Percentiles rank a stretch among this genome's conserved stretches.
Evolutionary conservation across 1,140 invertebrate species (phyloP).

Genomic region (Stenopsyche tienmushanensis): DNA sequence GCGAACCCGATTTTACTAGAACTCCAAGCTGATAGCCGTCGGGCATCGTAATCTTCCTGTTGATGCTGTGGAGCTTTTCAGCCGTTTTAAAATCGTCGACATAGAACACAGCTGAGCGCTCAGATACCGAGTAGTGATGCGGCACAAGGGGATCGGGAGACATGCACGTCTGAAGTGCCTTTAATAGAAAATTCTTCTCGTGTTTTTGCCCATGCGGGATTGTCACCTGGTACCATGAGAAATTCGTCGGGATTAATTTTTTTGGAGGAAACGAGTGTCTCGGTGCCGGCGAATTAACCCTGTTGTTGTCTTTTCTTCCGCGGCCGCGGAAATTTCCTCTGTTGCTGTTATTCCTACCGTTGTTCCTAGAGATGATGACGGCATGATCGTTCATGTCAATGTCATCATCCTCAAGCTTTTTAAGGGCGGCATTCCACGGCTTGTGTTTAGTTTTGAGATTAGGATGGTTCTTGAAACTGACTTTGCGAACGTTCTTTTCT

Average conservation of each 20-base stretch:
- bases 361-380: constrained; percentile 18
- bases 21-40: constrained; percentile 70
- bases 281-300: constrained; percentile 52
- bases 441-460: constrained; percentile 49
- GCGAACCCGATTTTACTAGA: constrained; percentile 62
- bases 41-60: constrained; percentile 63
- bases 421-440: constrained; percentile 48
- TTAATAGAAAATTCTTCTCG: constrained; percentile 66
- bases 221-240: constrained; percentile 63
- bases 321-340: constrained; percentile 46
- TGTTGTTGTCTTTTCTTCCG: constrained; percentile 42
- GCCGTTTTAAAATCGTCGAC: constrained; percentile 70
- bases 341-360: constrained; percentile 40
- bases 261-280: constrained; percentile 43
- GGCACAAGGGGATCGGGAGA: constrained; percentile 67
- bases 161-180: constrained; percentile 60
- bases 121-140: constrained; percentile 58
- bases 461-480: constrained; percentile 58
- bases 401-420: constrained; percentile 58
- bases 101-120: constrained; percentile 64
- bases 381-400: constrained; percentile 57
- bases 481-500: constrained; percentile 44
- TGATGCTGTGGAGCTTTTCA: constrained; percentile 60
- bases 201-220: constrained; percentile 74
- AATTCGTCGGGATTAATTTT: constrained; percentile 52